Conservation (phyloP, 2,797 vertebrate species). For the Zenarchopterus dispar region DNA sequence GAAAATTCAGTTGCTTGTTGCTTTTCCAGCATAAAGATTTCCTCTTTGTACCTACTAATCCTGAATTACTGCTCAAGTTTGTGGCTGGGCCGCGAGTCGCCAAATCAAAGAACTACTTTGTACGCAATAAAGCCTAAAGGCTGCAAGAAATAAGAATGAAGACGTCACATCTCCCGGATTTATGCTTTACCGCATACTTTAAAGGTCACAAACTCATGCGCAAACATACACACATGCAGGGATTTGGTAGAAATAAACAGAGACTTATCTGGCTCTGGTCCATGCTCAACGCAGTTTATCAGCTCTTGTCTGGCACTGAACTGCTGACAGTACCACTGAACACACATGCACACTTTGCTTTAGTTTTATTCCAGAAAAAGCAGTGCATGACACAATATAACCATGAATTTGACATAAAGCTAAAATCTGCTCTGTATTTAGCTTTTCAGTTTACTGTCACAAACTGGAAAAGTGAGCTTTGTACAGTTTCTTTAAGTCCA, state of each 20-base stretch:
- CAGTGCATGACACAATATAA: too few species aligned
- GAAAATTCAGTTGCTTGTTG: too few species aligned
- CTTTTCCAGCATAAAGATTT: too few species aligned
- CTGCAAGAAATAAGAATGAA: slow-evolving; percentile 29
- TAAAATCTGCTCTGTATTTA: not conserved
- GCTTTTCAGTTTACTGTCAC: not conserved
- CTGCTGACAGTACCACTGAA: slow-evolving; percentile 3
- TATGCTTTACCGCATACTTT: slow-evolving; percentile 18
- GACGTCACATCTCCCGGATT: slow-evolving; percentile 51
- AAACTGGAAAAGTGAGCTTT: not conserved
- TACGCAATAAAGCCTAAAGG: slow-evolving; percentile 17
- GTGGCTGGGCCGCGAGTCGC: slow-evolving; percentile 19
- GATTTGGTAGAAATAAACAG: slow-evolving; percentile 29
- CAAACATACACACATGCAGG: not conserved
- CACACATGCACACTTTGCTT: not conserved
- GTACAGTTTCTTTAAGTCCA: slow-evolving; percentile 8
- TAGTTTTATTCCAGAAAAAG: slow-evolving; percentile 7
- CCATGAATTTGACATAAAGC: too few species aligned
- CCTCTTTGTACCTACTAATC: not conserved
- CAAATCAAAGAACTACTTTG: slow-evolving; percentile 25
- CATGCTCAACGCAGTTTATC: slow-evolving; percentile 30
- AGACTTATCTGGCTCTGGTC: slow-evolving; percentile 28
- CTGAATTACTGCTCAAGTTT: slow-evolving; percentile 1
- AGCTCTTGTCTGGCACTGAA: slow-evolving; percentile 19
- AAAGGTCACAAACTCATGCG: slow-evolving; percentile 20